Conservation (phyloP, 2,797 vertebrate species). For the Eulemur coronatus region DNA sequence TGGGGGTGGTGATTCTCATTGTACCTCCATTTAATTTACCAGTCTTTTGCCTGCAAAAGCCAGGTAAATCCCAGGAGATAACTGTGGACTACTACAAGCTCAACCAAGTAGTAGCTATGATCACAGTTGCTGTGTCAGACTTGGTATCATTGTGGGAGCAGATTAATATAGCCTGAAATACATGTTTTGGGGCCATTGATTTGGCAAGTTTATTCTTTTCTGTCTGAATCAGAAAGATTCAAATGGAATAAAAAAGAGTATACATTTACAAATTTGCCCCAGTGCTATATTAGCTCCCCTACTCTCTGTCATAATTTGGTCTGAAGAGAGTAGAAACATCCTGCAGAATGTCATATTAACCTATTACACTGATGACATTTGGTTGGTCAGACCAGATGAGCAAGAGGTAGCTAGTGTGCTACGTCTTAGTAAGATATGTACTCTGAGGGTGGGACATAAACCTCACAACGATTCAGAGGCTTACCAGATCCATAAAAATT, state of each 20-base stretch:
- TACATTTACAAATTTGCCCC: background rate
- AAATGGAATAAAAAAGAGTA: background rate
- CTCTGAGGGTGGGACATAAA: background rate
- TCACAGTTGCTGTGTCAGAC: background rate
- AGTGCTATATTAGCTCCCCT: background rate
- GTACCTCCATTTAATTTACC: background rate
- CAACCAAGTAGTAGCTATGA: background rate
- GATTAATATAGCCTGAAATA: background rate
- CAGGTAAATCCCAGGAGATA: background rate
- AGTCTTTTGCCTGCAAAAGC: background rate
- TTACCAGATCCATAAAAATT: background rate
- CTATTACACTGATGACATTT: background rate
- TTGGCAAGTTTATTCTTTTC: constrained; percentile 16
- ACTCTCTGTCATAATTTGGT: background rate
- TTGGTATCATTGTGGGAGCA: background rate
- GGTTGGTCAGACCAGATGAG: background rate
- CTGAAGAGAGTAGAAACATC: background rate
- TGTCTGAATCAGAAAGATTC: constrained; percentile 26
- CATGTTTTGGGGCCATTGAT: background rate
- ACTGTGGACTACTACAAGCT: background rate
- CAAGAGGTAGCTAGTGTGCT: background rate
- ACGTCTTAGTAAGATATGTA: background rate
- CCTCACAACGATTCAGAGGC: background rate
- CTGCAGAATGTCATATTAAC: background rate
- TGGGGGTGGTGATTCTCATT: background rate